Conservation (phyloP, 2,888 invertebrate species). For the Phytoseiulus persimilis region DNA sequence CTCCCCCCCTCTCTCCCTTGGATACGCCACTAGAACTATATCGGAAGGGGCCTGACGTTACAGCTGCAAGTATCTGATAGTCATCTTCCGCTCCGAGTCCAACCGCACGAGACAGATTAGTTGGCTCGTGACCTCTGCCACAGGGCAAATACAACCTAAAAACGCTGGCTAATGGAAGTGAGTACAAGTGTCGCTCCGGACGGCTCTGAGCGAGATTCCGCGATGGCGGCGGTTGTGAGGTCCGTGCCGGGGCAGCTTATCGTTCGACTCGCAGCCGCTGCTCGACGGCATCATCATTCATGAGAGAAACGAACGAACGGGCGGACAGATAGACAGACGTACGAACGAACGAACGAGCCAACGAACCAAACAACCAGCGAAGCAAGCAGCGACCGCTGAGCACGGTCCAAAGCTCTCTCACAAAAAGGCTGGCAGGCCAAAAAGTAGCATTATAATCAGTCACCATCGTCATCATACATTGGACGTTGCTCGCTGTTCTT, state of each 20-base stretch:
- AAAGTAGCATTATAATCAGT: constrained; percentile 5
- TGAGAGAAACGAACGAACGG: neutral
- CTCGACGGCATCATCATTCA: neutral
- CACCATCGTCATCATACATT: neutral
- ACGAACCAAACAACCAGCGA: neutral
- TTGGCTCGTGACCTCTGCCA: neutral
- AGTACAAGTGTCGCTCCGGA: neutral
- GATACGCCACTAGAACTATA: too few relatives aligned
- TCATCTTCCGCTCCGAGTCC: neutral
- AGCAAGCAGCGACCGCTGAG: neutral
- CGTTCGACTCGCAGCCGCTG: neutral
- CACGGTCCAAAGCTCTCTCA: neutral
- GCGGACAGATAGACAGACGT: neutral
- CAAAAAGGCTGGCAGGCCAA: neutral
- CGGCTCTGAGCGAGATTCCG: neutral
- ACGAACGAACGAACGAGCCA: neutral
- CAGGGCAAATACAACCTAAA: neutral
- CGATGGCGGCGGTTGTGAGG: neutral
- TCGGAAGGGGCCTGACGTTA: neutral
- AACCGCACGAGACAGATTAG: neutral
- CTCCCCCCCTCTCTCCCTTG: too few relatives aligned
- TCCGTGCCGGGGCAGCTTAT: neutral
- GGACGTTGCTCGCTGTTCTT: neutral
- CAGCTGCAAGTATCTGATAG: neutral
- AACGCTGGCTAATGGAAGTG: neutral